Evolutionary conservation across 2,888 invertebrate species (phyloP), one percentile per base, ranked within the genome.

Genomic region (Troides helena): DNA sequence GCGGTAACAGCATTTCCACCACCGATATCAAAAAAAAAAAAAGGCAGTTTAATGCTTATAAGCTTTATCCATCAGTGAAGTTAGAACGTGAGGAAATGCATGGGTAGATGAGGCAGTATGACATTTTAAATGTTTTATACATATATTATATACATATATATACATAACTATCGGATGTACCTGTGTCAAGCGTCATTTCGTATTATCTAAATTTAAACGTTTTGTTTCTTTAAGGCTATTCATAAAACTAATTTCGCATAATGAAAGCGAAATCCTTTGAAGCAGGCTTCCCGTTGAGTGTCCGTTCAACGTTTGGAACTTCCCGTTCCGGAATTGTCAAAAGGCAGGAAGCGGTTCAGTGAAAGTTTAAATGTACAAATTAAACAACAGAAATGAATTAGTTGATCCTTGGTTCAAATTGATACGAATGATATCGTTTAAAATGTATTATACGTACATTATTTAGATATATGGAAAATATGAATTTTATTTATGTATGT

Each of bases 261-360:
- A 65, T 65, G 43, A 65, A 21, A 39, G 43, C 0, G 43, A 65
- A 65, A 59, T 58, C 43, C 65, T 58, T 58, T 43, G 25, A 65
- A 59, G 65, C 65, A 59, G 46, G 43, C 46, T 65, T 65, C 65
- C 65, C 59, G 65, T 25, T 18, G n/a, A n/a, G 25, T 46, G 39
- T 65, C 65, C 65, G 65, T 23, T 58, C 18, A 59, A 43, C 46
- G 58, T 65, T 59, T 58, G 46, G 58, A 58, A 65, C 58, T 58
- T 65, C 65, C 65, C 25, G 8, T 65, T 59, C 58, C 65, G 46
- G 58, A 25, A 18, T 59, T 23, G 46, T 12, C 57, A 17, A 1
- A 43, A 58, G 17, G 57, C 65, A 39, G 57, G 43, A 59, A 65
- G 39, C 17, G 57, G 21, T 57, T 57, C n/a, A 57, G 21, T 57